These are phyloP conservation scores for Schizaphis graminum DNA, from an alignment of 2,888 invertebrate genomes.

Conservation along the genomic window DNA sequence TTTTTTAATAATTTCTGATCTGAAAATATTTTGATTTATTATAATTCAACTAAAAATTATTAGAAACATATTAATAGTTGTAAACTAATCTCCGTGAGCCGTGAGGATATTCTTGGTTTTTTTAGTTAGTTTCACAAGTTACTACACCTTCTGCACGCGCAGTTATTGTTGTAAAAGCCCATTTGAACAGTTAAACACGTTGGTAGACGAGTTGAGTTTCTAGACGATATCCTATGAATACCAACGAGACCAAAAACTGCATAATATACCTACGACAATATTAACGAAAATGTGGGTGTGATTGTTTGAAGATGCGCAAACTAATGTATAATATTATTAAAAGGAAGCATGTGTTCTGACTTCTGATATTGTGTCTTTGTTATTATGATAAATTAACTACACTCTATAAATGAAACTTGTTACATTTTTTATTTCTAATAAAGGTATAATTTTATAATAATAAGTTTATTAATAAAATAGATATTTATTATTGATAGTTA, in stretches of 20 bases:
- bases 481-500: neutral
- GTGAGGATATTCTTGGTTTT: neutral
- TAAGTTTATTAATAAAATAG: neutral
- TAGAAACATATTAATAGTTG: neutral
- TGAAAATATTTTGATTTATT: neutral
- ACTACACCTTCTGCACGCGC: neutral
- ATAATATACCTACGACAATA: neutral
- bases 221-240: neutral
- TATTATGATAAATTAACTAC: neutral
- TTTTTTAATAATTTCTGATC: neutral
- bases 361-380: neutral
- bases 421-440: neutral
- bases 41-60: neutral
- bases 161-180: neutral
- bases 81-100: neutral
- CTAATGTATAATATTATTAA: neutral
- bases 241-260: neutral
- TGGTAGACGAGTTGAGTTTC: neutral
- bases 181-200: neutral
- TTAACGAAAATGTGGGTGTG: neutral
- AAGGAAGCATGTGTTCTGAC: neutral
- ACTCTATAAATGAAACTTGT: neutral
- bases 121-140: neutral
- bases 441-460: neutral
- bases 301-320: neutral